Evolutionary conservation across 1,140 invertebrate species (phyloP).

Genomic region (Grapholita molesta): DNA sequence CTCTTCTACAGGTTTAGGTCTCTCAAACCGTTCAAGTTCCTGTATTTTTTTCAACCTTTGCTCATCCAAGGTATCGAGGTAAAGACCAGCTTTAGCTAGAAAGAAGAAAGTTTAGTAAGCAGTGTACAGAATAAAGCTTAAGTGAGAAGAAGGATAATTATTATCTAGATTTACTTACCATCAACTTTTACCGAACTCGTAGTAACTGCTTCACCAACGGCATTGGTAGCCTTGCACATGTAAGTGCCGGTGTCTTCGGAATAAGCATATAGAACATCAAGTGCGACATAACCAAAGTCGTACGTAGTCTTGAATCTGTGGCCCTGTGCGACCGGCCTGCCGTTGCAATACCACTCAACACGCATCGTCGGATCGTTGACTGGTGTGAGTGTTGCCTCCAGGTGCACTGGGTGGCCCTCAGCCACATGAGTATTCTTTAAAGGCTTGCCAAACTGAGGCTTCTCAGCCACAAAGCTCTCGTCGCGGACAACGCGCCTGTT

Average conservation of each 20-base stretch:
- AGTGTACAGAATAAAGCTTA: conserved; percentile 20
- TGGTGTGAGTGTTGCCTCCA: conserved; percentile 96
- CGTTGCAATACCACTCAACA: conserved; percentile 97
- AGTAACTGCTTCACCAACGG: conserved; percentile 94
- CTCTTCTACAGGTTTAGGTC: conserved; percentile 86
- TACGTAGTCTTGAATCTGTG: conserved; percentile 95
- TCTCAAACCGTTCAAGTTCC: conserved; percentile 90
- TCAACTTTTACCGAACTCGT: conserved; percentile 91
- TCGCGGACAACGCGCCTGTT: conserved; percentile 85
- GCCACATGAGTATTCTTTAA: conserved; percentile 90
- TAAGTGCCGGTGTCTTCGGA: conserved; percentile 97
- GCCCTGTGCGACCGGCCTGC: conserved; percentile 91
- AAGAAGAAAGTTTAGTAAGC: conserved; percentile 25
- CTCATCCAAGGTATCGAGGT: conserved; percentile 93
- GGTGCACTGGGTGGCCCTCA: conserved; percentile 94
- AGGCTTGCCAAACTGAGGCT: conserved; percentile 93
- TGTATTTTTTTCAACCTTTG: conserved; percentile 93
- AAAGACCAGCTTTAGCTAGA: conserved; percentile 89
- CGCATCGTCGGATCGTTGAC: conserved; percentile 97
- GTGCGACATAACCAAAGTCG: conserved; percentile 96
- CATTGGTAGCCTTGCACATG: conserved; percentile 95
- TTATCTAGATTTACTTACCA: conserved; percentile 78
- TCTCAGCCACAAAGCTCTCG: conserved; percentile 87
- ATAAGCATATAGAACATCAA: conserved; percentile 98
- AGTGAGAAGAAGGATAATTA: conserved; percentile 6